Base-by-base conservation (phyloP, 2,113 vertebrate species). In the Panthera tigris region DNA sequence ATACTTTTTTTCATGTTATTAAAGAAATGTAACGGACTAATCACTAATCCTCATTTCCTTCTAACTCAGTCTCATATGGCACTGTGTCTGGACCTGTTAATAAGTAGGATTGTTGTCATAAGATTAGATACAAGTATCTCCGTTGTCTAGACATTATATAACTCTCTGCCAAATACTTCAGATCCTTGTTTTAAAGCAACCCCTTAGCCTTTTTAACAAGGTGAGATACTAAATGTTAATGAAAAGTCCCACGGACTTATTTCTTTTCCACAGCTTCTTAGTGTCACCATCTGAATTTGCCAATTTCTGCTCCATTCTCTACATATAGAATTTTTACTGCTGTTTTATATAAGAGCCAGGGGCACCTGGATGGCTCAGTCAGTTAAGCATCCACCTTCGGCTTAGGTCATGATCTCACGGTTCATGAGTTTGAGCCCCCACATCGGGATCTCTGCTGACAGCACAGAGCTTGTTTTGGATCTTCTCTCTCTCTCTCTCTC, bases 131-230 rank as follows among this genome's bases (percentile, higher is more conserved):
- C 50, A 87, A 93, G 68, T 78, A 84, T 97, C 78, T 94, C 33
- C 33, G 45, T 96, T 68, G 36, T 97, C 97, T 98, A 84, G 82
- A 81, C 95, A 84, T 95, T 97, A 91, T 98, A 94, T 88, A 97
- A 97, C 66, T 66, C 65, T 91, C 39, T 88, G 63, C 81, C 87
- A 25, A 25, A 85, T 94, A 94, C 57, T 87, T 95, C 91, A 86
- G 95, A 95, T 92, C 63, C 33, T 97, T 97, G 85, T 89, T 98
- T 96, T 98, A 97, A 81, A 97, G 76, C 41, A 93, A 69, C 79
- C 95, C 57, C 85, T 78, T 93, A 69, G 78, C 71, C 31, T 74
- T 55, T 88, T 76, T 71, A 84, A 85, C 66, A 83, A 82, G 66
- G 89, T 88, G 45, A 80, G 91, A 90, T 78, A 31, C 66, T 14